phyloP scores from a whole-genome alignment of 2,888 invertebrate genomes.

The Epistrophella euchroma region DNA sequence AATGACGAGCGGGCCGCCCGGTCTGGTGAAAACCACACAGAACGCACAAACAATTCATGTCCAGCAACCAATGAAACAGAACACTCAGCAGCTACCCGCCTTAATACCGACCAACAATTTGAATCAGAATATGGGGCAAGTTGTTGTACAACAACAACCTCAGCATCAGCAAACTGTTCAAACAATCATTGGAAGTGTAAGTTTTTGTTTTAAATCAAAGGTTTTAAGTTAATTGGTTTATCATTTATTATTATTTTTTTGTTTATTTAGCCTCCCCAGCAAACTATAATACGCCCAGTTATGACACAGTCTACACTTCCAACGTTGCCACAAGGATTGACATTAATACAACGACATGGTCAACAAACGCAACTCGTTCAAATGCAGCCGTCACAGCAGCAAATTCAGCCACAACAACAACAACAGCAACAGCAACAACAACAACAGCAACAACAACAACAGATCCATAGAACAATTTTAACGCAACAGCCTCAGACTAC shows the following conservation, averaged over 20 bases:
- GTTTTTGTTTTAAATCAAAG: constrained; percentile 58
- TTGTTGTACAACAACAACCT: constrained; percentile 81
- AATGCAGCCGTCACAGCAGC: constrained; percentile 80
- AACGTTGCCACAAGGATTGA: constrained; percentile 83
- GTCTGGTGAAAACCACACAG: constrained; percentile 80
- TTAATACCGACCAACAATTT: constrained; percentile 82
- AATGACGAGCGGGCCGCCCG: constrained; percentile 82
- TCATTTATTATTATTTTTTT: not conserved
- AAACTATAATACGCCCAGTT: constrained; percentile 83
- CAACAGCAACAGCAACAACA: constrained; percentile 77
- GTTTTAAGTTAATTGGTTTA: not conserved
- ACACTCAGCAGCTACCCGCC: constrained; percentile 82
- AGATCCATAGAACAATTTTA: constrained; percentile 82
- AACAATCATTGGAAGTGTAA: constrained; percentile 81
- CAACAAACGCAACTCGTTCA: constrained; percentile 84
- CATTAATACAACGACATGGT: constrained; percentile 83
- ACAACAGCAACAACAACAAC: constrained; percentile 63
- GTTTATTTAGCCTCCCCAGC: constrained; percentile 80
- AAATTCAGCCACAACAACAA: constrained; percentile 81
- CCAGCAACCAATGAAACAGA: constrained; percentile 78
- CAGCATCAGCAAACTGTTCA: constrained; percentile 79
- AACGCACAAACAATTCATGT: constrained; percentile 80
- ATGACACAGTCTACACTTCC: constrained; percentile 81
- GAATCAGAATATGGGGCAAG: constrained; percentile 77
- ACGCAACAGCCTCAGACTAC: constrained; percentile 80